Evolutionary conservation across 2,888 invertebrate genomes (phyloP).

Genomic region (Octodonta nipae): DNA sequence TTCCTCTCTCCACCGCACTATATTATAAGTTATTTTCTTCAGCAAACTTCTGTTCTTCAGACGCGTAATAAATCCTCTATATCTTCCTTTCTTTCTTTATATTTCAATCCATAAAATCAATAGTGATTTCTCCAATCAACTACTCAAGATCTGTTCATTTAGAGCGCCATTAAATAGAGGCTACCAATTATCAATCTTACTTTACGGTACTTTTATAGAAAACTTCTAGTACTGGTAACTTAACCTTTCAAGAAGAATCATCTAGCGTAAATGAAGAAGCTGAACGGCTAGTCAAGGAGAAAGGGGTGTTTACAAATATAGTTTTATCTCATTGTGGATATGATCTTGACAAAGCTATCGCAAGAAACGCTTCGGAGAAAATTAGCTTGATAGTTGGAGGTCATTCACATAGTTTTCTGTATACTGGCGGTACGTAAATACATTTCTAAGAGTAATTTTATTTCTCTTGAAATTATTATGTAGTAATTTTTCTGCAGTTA

Average conservation of each 20-base stretch:
- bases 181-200: no score
- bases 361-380: conserved; percentile 46
- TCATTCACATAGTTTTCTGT: conserved; percentile 70
- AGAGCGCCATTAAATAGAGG: no score
- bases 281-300: conserved; percentile 41
- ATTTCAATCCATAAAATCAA: no score
- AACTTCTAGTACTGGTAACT: conserved; percentile 49
- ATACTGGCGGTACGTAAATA: conserved; percentile 36
- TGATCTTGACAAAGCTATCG: conserved; percentile 52
- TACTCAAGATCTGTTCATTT: no score
- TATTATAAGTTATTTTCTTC: no score
- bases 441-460: not conserved
- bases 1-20: no score
- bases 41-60: no score
- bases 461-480: not conserved
- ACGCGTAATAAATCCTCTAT: no score
- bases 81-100: no score
- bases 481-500: conserved; percentile 11
- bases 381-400: conserved; percentile 77
- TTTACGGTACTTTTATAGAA: no score
- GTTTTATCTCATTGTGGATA: conserved; percentile 74
- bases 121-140: no score
- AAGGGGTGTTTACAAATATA: conserved; percentile 63
- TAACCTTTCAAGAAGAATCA: conserved; percentile 58
- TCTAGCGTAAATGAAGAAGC: conserved; percentile 55